Evolutionary conservation across 2,797 vertebrate genomes (phyloP).

Genomic region (Enteromius fasciolatus): DNA sequence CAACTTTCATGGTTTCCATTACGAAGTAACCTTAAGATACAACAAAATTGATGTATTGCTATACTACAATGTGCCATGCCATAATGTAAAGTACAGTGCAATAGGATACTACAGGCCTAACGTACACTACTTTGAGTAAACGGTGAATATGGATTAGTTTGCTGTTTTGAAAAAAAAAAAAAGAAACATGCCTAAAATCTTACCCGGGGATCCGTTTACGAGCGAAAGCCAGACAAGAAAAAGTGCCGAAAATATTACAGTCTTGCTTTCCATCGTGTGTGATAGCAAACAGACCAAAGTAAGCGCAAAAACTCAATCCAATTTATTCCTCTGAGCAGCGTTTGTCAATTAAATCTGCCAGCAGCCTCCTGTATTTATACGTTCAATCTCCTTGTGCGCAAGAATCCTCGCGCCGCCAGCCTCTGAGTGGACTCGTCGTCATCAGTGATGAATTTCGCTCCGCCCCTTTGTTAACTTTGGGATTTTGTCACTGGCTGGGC

Average conservation of each 20-base stretch:
- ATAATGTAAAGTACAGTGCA: not conserved
- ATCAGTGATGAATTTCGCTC: conserved; percentile 30
- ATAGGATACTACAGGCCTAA: not conserved
- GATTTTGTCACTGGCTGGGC: conserved; percentile 53
- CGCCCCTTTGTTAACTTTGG: conserved; percentile 28
- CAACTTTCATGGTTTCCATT: not conserved
- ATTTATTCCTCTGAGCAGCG: not conserved
- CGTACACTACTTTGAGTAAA: not conserved
- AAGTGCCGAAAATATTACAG: not conserved
- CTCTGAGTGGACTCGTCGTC: not conserved
- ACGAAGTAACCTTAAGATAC: not conserved
- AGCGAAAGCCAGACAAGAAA: conserved; percentile 4
- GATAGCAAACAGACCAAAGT: not conserved
- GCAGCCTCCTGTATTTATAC: not conserved
- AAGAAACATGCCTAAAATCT: not conserved
- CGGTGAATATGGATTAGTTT: not conserved
- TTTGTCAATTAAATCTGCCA: not conserved
- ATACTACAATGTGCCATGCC: too few species aligned
- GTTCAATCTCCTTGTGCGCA: not conserved
- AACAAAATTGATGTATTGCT: not conserved
- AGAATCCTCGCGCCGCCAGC: not conserved
- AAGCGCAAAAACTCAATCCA: not conserved
- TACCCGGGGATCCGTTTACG: conserved; percentile 38
- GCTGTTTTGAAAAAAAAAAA: not conserved
- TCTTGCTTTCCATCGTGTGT: conserved; percentile 5